These are phyloP conservation scores for Meliscaeva auricollis DNA, from an alignment of 2,888 invertebrate genomes.

Conservation along the genomic window DNA sequence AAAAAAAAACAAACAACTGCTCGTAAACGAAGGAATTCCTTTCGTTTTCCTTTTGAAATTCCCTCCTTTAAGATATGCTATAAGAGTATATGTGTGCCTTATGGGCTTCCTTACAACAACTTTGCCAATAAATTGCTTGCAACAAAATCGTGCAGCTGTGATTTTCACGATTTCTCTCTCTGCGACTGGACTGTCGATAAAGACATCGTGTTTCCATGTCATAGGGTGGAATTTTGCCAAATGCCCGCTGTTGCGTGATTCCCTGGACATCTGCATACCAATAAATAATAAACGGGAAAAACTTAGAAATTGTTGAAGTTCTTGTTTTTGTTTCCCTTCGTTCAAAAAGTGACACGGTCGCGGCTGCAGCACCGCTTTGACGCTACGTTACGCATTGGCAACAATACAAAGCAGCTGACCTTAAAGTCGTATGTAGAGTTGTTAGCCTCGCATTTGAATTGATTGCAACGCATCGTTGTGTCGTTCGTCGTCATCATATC, in stretches of 20 bases:
- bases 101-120: slow-evolving; percentile 27
- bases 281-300: slow-evolving; percentile 34
- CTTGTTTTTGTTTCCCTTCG: slow-evolving; percentile 58
- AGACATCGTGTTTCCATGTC: slow-evolving; percentile 28
- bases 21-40: slow-evolving; percentile 32
- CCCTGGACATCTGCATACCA: slow-evolving; percentile 69
- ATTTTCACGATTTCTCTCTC: slow-evolving; percentile 64
- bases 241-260: slow-evolving; percentile 71
- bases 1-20: slow-evolving; percentile 30
- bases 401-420: slow-evolving; percentile 68
- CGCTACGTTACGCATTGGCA: slow-evolving; percentile 65
- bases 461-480: slow-evolving; percentile 26
- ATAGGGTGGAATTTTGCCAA: slow-evolving; percentile 57
- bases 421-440: slow-evolving; percentile 48
- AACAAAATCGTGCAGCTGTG: slow-evolving; percentile 70
- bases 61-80: slow-evolving; percentile 24
- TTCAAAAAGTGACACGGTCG: slow-evolving; percentile 26
- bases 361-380: neutral
- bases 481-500: neutral
- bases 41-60: slow-evolving; percentile 43
- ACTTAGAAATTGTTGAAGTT: slow-evolving; percentile 61
- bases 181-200: slow-evolving; percentile 37
- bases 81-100: slow-evolving; percentile 33
- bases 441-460: slow-evolving; percentile 44
- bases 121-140: slow-evolving; percentile 39